phyloP scores from a whole-genome alignment of 2,888 invertebrate species.

The Galerucella calmariensis region DNA sequence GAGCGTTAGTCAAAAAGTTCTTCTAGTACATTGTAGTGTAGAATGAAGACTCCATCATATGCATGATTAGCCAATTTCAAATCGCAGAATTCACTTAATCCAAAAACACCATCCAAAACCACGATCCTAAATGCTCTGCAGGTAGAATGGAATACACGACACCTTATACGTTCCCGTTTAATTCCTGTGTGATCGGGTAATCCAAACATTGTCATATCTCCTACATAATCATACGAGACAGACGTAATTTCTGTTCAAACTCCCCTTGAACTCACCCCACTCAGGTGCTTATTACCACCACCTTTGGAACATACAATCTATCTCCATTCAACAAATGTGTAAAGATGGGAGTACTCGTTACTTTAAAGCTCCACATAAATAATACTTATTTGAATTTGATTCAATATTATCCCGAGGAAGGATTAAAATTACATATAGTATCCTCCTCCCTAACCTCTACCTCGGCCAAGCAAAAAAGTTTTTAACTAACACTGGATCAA shows the following conservation, averaged over 20 bases:
- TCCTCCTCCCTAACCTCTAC: too few species aligned
- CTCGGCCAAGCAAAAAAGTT: too few species aligned
- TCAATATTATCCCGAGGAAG: not conserved
- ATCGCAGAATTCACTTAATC: too few species aligned
- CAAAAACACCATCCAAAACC: not conserved
- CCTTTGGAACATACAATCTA: not conserved
- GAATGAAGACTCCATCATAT: too few species aligned
- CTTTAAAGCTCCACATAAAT: too few species aligned
- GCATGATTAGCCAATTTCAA: too few species aligned
- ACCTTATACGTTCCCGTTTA: not conserved
- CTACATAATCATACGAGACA: conserved; percentile 3
- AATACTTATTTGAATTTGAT: not conserved
- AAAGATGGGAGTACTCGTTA: not conserved
- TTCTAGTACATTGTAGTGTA: too few species aligned
- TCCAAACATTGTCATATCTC: conserved; percentile 6
- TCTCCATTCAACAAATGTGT: conserved; percentile 5
- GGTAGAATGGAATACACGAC: not conserved
- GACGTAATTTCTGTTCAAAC: not conserved
- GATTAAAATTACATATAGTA: too few species aligned
- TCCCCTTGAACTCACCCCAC: conserved; percentile 2
- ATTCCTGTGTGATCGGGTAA: not conserved
- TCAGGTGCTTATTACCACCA: too few species aligned
- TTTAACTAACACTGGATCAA: too few species aligned
- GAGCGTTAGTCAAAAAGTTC: too few species aligned
- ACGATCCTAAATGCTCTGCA: not conserved